Percentiles rank a stretch among this genome's conserved stretches.
Conservation (phyloP, 2,797 vertebrate species). For the Thripadectes ignobilis region DNA sequence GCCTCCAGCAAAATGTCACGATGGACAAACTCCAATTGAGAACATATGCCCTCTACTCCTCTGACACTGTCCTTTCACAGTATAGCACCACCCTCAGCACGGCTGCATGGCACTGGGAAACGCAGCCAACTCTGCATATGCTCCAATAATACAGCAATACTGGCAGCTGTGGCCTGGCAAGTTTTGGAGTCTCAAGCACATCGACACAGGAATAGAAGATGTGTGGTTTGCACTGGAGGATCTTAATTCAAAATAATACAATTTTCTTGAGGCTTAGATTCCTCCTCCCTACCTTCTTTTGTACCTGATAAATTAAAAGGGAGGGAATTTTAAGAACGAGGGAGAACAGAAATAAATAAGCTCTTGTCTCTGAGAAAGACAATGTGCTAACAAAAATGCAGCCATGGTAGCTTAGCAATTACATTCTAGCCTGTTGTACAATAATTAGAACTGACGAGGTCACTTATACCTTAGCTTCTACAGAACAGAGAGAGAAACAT, state of each 20-base stretch:
- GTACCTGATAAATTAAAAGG: neutral
- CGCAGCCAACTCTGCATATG: neutral
- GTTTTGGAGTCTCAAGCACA: neutral
- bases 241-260: neutral
- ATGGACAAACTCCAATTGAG: neutral
- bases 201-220: neutral
- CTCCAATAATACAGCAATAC: neutral
- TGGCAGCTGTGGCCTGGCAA: conserved; percentile 3
- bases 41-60: neutral
- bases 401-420: neutral
- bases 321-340: neutral
- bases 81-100: neutral
- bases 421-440: neutral
- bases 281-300: neutral
- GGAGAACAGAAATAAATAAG: neutral
- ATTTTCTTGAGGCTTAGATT: neutral
- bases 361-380: neutral
- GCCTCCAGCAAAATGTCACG: neutral
- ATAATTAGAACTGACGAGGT: conserved; percentile 19
- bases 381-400: neutral
- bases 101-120: neutral
- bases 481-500: neutral
- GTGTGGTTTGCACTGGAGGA: neutral
- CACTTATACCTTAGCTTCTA: neutral
- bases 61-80: neutral